Evolutionary conservation across 2,888 invertebrate genomes (phyloP), one percentile per base, ranked within the genome.

Genomic region (Caenorhabditis sulstoni): DNA sequence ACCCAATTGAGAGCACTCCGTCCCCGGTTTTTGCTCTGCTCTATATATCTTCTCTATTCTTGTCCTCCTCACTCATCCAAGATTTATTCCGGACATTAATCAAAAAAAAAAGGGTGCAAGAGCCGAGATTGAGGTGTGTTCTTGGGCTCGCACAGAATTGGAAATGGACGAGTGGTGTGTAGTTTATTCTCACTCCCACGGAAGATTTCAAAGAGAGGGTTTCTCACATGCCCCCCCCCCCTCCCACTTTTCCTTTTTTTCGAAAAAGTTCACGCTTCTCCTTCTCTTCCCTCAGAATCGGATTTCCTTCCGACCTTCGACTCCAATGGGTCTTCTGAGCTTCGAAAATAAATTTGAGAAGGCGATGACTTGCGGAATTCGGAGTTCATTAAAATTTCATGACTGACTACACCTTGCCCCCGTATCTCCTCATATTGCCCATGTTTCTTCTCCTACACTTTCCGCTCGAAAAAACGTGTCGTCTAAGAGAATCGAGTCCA

Each of bases 311-410:
- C 14, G 18, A 64, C 41, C 29, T 29, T 29, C 7, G 29, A 29
- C 29, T 29, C 29, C 29, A n/a, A n/a, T 45, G 44, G 23, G 49
- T 35, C 35, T 39, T 39, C 11, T 20, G 1, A 9, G 18, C 16
- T 14, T 47, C 16, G 16, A 41, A 52, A 22, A 20, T 41, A 20
- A 41, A 41, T 57, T 29, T 7, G 29, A 29, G 29, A 29, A 12
- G 12, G 39, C 41, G 44, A n/a, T n/a, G n/a, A 61, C 35, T 47
- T 57, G 58, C 67, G 39, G 35, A 44, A 57, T 37, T 71, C 67
- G 39, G 35, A 44, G 49, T 37, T 71, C 71, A 71, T 71, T 71
- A 71, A 71, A 71, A 49, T 71, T 71, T 71, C 53, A 71, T 71
- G 62, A 71, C 71, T 62, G 62, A 23, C 55, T 70, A 61, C 59